These are phyloP conservation scores for Amphipyra tragopoginis DNA, from an alignment of 2,888 invertebrate genomes.

Conservation along the genomic window DNA sequence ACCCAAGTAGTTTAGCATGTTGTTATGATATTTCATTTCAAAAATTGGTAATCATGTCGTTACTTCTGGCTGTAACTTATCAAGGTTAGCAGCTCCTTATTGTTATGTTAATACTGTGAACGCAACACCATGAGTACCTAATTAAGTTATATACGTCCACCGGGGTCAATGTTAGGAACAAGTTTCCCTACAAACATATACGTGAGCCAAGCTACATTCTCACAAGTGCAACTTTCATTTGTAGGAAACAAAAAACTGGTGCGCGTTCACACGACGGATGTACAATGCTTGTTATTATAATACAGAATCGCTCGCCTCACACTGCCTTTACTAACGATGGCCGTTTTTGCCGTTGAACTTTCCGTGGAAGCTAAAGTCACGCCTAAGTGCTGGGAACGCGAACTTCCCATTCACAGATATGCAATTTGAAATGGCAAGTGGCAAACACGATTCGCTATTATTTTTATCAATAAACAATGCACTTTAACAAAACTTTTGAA, in stretches of 20 bases:
- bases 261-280: constrained; percentile 83
- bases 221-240: constrained; percentile 89
- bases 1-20: neutral
- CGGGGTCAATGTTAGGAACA: constrained; percentile 82
- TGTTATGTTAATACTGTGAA: constrained; percentile 35
- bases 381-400: constrained; percentile 63
- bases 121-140: constrained; percentile 52
- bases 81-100: constrained; percentile 24
- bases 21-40: neutral
- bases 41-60: constrained; percentile 14
- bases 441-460: constrained; percentile 23
- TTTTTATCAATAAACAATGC: constrained; percentile 38
- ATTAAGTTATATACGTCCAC: constrained; percentile 49
- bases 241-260: constrained; percentile 82
- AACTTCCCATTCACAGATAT: constrained; percentile 57
- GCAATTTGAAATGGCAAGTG: constrained; percentile 62
- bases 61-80: constrained; percentile 7
- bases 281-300: constrained; percentile 72
- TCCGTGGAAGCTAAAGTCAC: constrained; percentile 73
- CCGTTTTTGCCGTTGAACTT: constrained; percentile 76
- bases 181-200: constrained; percentile 75
- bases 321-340: constrained; percentile 44
- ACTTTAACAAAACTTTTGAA: neutral
- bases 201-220: constrained; percentile 75
- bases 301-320: constrained; percentile 61